Evolutionary conservation across 2,113 vertebrate species (phyloP).

Genomic region (Megalops atlanticus): DNA sequence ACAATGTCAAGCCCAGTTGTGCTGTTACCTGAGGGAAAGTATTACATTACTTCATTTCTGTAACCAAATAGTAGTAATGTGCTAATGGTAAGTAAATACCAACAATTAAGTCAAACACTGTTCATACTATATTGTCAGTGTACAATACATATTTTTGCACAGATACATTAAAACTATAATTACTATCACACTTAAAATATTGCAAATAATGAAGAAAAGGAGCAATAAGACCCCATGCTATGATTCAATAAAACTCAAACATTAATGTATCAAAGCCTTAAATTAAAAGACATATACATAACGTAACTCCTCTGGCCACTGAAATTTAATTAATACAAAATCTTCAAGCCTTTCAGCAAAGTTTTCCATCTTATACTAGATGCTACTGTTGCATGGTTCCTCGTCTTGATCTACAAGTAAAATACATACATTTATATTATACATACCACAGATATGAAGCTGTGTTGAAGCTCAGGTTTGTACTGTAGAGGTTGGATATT

Average conservation of each 20-base stretch:
- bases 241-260: neutral
- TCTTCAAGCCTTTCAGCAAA: neutral
- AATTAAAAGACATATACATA: neutral
- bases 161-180: neutral
- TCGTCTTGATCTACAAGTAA: constrained; percentile 54
- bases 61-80: too few relatives aligned
- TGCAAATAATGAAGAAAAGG: neutral
- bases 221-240: neutral
- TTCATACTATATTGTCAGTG: neutral
- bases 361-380: constrained; percentile 11
- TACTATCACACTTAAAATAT: neutral
- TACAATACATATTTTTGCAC: neutral
- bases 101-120: neutral
- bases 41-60: too few relatives aligned
- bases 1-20: too few relatives aligned
- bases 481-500: neutral
- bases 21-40: too few relatives aligned
- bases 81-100: neutral
- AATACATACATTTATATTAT: neutral
- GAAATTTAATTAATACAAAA: neutral
- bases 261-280: neutral
- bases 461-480: too few relatives aligned
- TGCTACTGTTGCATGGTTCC: constrained; percentile 54
- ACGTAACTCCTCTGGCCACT: neutral
- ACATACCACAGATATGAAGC: too few relatives aligned